Base-by-base conservation (phyloP, 1,140 invertebrate species). In the Drosophila simulans region DNA sequence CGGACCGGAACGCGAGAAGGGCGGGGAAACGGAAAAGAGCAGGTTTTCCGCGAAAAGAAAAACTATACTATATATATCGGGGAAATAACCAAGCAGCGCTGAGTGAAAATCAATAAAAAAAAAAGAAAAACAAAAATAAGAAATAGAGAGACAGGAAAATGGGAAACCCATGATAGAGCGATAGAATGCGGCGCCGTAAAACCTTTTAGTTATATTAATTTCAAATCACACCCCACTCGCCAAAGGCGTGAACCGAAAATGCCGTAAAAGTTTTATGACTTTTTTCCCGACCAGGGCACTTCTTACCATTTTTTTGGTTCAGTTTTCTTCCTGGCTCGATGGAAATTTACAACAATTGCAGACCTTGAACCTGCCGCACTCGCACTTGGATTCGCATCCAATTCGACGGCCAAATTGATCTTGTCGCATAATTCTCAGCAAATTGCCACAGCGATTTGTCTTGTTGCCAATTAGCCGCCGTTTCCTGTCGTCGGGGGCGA, bases 131-230 rank as follows among this genome's bases (percentile, higher is more conserved):
- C 7, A 11, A 20, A 43, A 20, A 43, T 20, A 35, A 45, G 25
- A 74, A 56, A 60, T 31, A 37, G 48, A 40, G 27, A 59, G 45
- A 63, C 53, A 43, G 15, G 10, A 31, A 57, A 74, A 51, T 22
- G n/a, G 37, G 7, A 42, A 48, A 20, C 22, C 13, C 15, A 46
- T 42, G 45, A 66, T 64, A 49, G 51, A 52, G 37, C 34, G 59
- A 65, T 56, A 27, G 55, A 73, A 56, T 55, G 59, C 52, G 39
- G 74, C 79, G 75, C 71, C 83, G 53, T 76, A 86, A 82, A 86
- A 86, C 79, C 83, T 86, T 86, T 86, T 86, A 86, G 83, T 86
- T 83, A 83, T 86, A 86, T 86, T 86, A 86, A 86, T 86, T 88
- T 86, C 79, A 79, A 86, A 88, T 88, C 71, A 81, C 40, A 74